Conservation (phyloP, 2,888 invertebrate species). For the Baronia brevicornis region DNA sequence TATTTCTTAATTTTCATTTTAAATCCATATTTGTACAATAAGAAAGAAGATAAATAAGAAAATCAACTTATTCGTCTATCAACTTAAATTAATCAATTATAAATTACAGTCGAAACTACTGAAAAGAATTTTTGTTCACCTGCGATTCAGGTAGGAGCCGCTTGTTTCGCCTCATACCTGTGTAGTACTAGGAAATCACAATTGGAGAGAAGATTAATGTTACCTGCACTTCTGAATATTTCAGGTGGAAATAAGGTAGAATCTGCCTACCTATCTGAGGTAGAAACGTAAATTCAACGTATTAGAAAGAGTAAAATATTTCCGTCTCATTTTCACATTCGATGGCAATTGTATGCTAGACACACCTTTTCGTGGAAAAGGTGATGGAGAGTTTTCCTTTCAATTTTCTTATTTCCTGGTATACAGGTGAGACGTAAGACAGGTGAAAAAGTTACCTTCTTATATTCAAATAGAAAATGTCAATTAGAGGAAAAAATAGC, state of each 20-base stretch:
- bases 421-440: slow-evolving; percentile 61
- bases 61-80: no score
- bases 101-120: no score
- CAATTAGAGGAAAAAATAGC: no score
- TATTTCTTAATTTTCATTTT: no score
- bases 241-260: no score
- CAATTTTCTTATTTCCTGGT: slow-evolving; percentile 46
- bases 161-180: slow-evolving; percentile 52
- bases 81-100: no score
- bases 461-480: slow-evolving; percentile 20
- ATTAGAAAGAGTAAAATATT: slow-evolving; percentile 14
- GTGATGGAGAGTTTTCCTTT: slow-evolving; percentile 34
- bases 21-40: no score
- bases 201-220: slow-evolving; percentile 27
- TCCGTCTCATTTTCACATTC: slow-evolving; percentile 8
- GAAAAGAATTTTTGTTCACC: no score
- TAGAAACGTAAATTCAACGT: neutral
- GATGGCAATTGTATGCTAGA: slow-evolving; percentile 7
- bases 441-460: slow-evolving; percentile 60
- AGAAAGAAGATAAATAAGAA: no score
- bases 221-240: no score
- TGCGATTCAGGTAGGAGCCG: slow-evolving; percentile 36
- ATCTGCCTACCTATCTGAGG: no score
- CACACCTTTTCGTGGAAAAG: slow-evolving; percentile 35
- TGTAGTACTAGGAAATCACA: slow-evolving; percentile 49